These are phyloP conservation scores for Tachypleus tridentatus DNA, from an alignment of 1,140 invertebrate genomes.

Conservation along the genomic window DNA sequence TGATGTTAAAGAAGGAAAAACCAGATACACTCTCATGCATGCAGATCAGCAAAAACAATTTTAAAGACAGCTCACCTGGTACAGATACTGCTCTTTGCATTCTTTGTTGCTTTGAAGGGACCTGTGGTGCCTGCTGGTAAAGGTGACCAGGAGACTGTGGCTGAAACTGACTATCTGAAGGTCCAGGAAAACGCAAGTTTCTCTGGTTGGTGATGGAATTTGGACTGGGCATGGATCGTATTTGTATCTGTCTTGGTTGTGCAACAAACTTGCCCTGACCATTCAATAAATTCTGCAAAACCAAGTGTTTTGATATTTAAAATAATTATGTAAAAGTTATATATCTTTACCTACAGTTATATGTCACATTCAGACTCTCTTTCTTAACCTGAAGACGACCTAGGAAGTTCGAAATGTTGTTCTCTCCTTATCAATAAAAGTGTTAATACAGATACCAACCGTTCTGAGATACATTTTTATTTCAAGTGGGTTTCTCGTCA, in stretches of 20 bases:
- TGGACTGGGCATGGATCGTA: constrained; percentile 19
- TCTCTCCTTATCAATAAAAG: too few species aligned
- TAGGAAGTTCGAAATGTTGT: too few species aligned
- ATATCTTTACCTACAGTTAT: too few species aligned
- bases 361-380: too few species aligned
- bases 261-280: constrained; percentile 6
- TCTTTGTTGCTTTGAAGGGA: constrained; percentile 7
- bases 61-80: constrained; percentile 6
- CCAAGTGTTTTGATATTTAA: not conserved
- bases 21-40: too few species aligned
- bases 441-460: too few species aligned
- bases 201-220: not conserved
- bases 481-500: too few species aligned
- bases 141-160: constrained; percentile 13
- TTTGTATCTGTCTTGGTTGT: constrained; percentile 7
- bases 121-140: constrained; percentile 4
- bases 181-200: constrained; percentile 11
- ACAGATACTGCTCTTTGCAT: constrained; percentile 22
- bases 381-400: too few species aligned
- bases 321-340: too few species aligned
- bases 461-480: too few species aligned
- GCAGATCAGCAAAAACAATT: too few species aligned
- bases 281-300: constrained; percentile 7
- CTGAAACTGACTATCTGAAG: constrained; percentile 15
- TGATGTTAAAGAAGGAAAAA: too few species aligned